These are phyloP conservation scores for Diglossa cyanea DNA, from an alignment of 2,797 vertebrate species.

Conservation along the genomic window DNA sequence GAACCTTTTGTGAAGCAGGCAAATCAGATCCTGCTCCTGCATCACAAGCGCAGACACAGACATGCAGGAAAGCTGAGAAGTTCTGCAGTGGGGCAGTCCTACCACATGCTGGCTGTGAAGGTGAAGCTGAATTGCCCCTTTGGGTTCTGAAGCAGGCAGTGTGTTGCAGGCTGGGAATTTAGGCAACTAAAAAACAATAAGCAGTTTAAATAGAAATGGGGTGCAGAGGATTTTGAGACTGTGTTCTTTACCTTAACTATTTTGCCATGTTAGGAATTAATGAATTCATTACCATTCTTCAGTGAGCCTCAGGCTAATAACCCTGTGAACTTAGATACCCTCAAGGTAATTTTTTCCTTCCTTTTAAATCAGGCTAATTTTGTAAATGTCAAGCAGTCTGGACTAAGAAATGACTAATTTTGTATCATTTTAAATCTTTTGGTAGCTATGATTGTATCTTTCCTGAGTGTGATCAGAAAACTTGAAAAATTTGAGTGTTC, in stretches of 20 bases:
- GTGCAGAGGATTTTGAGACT: neutral
- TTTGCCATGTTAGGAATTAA: slow-evolving; percentile 20
- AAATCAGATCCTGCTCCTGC: neutral
- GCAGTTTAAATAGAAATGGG: neutral
- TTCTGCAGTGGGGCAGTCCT: neutral
- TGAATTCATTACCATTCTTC: slow-evolving; percentile 10
- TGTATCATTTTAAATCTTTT: neutral
- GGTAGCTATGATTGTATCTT: neutral
- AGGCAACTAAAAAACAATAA: neutral
- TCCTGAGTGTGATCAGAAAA: neutral
- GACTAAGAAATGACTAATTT: slow-evolving; percentile 3
- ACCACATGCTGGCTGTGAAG: neutral
- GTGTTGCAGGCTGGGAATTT: neutral
- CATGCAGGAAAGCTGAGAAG: neutral
- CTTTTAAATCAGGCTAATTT: slow-evolving; percentile 11
- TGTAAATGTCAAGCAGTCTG: slow-evolving; percentile 37
- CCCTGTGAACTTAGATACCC: slow-evolving; percentile 33
- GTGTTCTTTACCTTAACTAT: neutral
- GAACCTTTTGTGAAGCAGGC: neutral
- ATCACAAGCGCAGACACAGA: neutral
- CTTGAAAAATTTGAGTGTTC: neutral
- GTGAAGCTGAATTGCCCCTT: neutral
- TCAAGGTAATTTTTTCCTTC: slow-evolving; percentile 11
- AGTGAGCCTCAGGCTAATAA: neutral
- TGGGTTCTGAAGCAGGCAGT: neutral